These are phyloP conservation scores for Brachyalestes nurse DNA, from an alignment of 2,797 vertebrate species.

Conservation along the genomic window DNA sequence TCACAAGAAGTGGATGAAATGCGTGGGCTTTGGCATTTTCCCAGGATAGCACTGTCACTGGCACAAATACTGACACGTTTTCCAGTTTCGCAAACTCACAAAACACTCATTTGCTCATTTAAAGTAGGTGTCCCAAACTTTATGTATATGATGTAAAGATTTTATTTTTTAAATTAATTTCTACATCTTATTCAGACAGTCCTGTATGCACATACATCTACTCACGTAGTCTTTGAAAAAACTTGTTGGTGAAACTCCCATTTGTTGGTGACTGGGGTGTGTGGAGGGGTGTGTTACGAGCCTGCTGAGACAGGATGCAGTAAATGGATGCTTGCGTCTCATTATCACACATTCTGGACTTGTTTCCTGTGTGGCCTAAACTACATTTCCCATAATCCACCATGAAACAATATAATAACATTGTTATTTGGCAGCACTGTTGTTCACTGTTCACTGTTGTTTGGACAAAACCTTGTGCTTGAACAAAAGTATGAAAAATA, in stretches of 20 bases:
- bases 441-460: too few relatives aligned
- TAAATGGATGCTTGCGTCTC: constrained; percentile 42
- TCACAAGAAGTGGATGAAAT: neutral
- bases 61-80: too few relatives aligned
- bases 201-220: neutral
- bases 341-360: constrained; percentile 24
- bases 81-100: neutral
- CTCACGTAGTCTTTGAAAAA: too few relatives aligned
- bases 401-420: too few relatives aligned
- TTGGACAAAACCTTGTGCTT: too few relatives aligned
- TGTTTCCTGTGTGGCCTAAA: constrained; percentile 20
- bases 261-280: neutral
- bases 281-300: neutral
- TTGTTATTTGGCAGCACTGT: too few relatives aligned
- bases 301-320: constrained; percentile 53
- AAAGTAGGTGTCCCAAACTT: neutral
- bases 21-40: neutral
- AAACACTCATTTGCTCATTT: neutral
- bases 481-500: too few relatives aligned
- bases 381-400: neutral
- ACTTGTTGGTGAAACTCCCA: too few relatives aligned
- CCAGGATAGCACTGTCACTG: neutral
- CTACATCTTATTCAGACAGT: neutral
- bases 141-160: neutral
- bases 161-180: neutral